phyloP scores from a whole-genome alignment of 2,888 invertebrate genomes.

The Drosophila neonasuta region DNA sequence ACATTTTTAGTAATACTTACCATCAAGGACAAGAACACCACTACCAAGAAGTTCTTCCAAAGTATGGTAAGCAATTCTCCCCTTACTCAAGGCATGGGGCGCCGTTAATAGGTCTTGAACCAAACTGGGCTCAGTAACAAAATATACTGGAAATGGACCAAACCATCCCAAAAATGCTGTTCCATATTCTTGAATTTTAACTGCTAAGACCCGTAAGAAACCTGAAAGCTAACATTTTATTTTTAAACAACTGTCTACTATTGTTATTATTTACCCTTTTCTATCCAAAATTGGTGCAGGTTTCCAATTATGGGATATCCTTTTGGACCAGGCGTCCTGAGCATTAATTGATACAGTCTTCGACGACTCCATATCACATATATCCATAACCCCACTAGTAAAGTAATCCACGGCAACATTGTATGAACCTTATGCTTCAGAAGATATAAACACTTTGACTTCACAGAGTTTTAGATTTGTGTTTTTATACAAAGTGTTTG shows the following conservation, averaged over 20 bases:
- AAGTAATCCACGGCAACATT: slow-evolving; percentile 9
- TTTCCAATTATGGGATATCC: slow-evolving; percentile 18
- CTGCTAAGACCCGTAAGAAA: background rate
- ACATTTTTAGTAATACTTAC: slow-evolving; percentile 37
- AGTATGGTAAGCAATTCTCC: slow-evolving; percentile 46
- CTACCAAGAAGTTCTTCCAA: slow-evolving; percentile 66
- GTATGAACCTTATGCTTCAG: background rate
- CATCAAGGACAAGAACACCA: slow-evolving; percentile 64
- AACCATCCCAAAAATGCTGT: slow-evolving; percentile 67
- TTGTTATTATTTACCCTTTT: background rate
- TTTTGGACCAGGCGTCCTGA: slow-evolving; percentile 9
- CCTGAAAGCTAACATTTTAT: background rate
- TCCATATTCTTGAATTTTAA: slow-evolving; percentile 50
- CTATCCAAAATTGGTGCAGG: slow-evolving; percentile 2
- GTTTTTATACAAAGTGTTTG: slow-evolving; percentile 21
- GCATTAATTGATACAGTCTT: slow-evolving; percentile 14
- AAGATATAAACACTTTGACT: background rate
- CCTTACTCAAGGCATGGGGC: slow-evolving; percentile 65
- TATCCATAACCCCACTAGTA: slow-evolving; percentile 3
- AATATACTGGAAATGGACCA: slow-evolving; percentile 71
- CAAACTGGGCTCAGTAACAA: slow-evolving; percentile 69
- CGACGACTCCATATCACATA: slow-evolving; percentile 19
- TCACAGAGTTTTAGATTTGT: background rate
- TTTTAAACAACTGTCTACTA: background rate
- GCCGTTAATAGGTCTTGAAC: slow-evolving; percentile 69